A percentile compares a stretch with the other conserved stretches of the same genome.
Evolutionary conservation across 2,888 invertebrate genomes (phyloP).

Genomic region (Malachius bipustulatus): DNA sequence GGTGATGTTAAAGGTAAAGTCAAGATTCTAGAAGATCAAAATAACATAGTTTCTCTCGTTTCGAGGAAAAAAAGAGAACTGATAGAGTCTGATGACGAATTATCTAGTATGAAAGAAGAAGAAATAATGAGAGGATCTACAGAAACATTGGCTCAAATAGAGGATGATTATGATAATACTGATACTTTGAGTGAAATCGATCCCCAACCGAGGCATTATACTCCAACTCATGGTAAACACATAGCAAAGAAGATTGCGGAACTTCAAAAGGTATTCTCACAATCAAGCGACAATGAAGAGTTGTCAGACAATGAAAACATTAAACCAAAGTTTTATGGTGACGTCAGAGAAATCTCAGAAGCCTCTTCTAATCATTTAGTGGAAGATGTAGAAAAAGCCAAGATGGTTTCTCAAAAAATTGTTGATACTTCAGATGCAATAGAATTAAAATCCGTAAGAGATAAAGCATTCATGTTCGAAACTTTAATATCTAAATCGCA

Average conservation of each 20-base stretch:
- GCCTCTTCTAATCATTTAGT: not conserved
- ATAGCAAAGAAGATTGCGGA: slow-evolving; percentile 40
- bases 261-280: slow-evolving; percentile 38
- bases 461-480: slow-evolving; percentile 33
- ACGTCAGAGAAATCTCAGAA: not conserved
- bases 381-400: not conserved
- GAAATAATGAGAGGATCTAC: slow-evolving; percentile 31
- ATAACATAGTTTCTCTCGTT: slow-evolving; percentile 29
- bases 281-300: slow-evolving; percentile 19
- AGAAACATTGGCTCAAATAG: slow-evolving; percentile 34
- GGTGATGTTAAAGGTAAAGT: slow-evolving; percentile 47
- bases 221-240: slow-evolving; percentile 30
- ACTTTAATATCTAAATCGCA: slow-evolving; percentile 32
- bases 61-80: slow-evolving; percentile 29
- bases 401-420: slow-evolving; percentile 12
- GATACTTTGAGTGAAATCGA: slow-evolving; percentile 18
- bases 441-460: slow-evolving; percentile 29
- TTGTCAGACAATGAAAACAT: not conserved
- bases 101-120: slow-evolving; percentile 37
- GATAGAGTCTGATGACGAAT: slow-evolving; percentile 36
- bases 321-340: slow-evolving; percentile 5
- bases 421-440: slow-evolving; percentile 19
- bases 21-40: slow-evolving; percentile 42
- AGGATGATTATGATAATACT: slow-evolving; percentile 28
- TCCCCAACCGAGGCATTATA: slow-evolving; percentile 19